These are phyloP conservation scores for Murina feae DNA, from an alignment of 2,113 vertebrate species.

Conservation along the genomic window DNA sequence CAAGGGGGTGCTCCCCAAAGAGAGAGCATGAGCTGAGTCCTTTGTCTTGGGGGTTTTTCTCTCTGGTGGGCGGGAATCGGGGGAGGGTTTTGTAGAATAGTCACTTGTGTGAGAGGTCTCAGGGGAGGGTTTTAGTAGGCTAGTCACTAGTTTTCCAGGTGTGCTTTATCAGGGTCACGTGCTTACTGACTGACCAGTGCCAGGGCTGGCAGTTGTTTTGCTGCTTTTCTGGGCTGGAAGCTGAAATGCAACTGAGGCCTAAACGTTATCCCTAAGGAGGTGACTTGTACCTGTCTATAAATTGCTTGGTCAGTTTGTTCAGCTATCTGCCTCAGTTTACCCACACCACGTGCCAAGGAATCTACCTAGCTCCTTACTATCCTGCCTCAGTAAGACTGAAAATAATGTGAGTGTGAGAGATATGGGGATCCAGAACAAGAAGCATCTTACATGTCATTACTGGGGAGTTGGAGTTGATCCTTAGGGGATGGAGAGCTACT, in stretches of 20 bases:
- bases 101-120: neutral
- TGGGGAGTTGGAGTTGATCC: neutral
- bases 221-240: neutral
- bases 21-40: neutral
- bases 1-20: neutral
- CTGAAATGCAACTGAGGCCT: neutral
- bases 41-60: neutral
- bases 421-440: neutral
- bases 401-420: neutral
- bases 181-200: neutral
- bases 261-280: neutral
- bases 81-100: neutral
- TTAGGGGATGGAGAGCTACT: neutral
- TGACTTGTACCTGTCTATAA: neutral
- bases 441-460: neutral
- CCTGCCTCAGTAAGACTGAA: neutral
- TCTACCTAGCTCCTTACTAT: neutral
- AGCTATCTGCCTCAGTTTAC: neutral
- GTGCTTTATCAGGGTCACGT: neutral
- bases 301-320: neutral
- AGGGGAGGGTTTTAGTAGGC: neutral
- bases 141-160: neutral
- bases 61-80: neutral
- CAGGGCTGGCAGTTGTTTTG: neutral
- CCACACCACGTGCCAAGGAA: neutral